phyloP scores from a whole-genome alignment of 2,888 invertebrate genomes.

The Odontomyia ornata region DNA sequence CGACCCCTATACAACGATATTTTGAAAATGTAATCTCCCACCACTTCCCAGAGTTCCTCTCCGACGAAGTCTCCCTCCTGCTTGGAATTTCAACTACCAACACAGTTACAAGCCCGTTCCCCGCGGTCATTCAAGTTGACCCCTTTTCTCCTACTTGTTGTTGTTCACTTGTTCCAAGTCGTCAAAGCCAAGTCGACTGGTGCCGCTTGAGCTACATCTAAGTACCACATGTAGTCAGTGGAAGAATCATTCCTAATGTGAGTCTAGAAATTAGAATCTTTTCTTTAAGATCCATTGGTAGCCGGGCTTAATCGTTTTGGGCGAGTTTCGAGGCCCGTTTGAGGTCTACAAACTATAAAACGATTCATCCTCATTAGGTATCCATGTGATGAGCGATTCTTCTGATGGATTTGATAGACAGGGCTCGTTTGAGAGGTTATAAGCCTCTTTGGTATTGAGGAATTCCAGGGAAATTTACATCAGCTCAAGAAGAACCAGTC shows the following conservation, averaged over 20 bases:
- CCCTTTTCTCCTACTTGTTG: slow-evolving; percentile 26
- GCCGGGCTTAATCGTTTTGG: not conserved
- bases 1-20: not conserved
- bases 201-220: not conserved
- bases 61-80: not conserved
- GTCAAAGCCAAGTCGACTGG: not conserved
- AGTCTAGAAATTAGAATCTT: too few species aligned
- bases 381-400: not conserved
- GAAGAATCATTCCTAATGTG: too few species aligned
- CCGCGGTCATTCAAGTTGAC: slow-evolving; percentile 36
- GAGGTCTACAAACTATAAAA: not conserved
- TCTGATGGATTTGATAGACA: not conserved
- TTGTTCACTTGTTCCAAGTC: not conserved
- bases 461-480: slow-evolving; percentile 18
- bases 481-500: slow-evolving; percentile 12
- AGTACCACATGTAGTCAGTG: too few species aligned
- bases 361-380: not conserved
- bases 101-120: not conserved
- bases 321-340: not conserved
- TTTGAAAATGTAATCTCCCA: not conserved
- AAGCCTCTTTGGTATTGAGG: slow-evolving; percentile 1
- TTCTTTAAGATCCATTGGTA: not conserved
- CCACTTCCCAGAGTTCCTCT: not conserved
- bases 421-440: slow-evolving; percentile 8
- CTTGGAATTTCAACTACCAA: slow-evolving; percentile 1